A percentile compares a stretch with the other conserved stretches of the same genome.
Evolutionary conservation across 2,888 invertebrate genomes (phyloP).

Genomic region (Drosophila lutescens): DNA sequence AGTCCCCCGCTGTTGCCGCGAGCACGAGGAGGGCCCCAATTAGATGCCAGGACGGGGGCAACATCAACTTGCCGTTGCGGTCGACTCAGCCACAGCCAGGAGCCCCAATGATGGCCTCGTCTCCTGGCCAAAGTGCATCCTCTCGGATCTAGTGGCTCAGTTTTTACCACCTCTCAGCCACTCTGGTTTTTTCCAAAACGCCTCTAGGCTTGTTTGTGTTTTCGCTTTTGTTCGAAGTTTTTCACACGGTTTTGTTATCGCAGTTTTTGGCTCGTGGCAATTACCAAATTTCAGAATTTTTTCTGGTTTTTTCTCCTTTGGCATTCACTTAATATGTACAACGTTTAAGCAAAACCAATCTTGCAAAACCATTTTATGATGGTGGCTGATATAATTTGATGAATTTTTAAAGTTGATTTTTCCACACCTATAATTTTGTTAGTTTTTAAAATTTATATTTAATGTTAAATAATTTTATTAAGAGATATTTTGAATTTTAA

Average conservation of each 20-base stretch:
- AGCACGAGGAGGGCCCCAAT: constrained; percentile 85
- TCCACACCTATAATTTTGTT: background rate
- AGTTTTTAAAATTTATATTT: background rate
- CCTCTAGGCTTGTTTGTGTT: constrained; percentile 32
- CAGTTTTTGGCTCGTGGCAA: constrained; percentile 23
- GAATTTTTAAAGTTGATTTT: background rate
- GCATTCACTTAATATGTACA: constrained; percentile 3
- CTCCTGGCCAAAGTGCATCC: constrained; percentile 73
- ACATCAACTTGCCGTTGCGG: constrained; percentile 83
- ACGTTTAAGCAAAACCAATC: background rate
- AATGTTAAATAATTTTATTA: background rate
- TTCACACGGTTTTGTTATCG: constrained; percentile 35
- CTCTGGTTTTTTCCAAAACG: constrained; percentile 20
- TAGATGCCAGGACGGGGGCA: constrained; percentile 83
- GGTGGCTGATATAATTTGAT: too few species aligned
- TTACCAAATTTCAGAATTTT: constrained; percentile 16
- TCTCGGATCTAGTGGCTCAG: constrained; percentile 28
- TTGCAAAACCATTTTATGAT: background rate
- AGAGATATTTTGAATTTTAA: background rate
- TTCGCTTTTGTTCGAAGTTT: constrained; percentile 22
- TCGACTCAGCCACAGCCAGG: constrained; percentile 56
- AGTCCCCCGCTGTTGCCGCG: constrained; percentile 84
- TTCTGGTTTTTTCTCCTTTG: background rate
- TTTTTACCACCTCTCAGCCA: constrained; percentile 18
- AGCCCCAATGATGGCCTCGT: constrained; percentile 61